Evolutionary conservation across 2,888 invertebrate genomes (phyloP).

Genomic region (Lumbricus terrestris): DNA sequence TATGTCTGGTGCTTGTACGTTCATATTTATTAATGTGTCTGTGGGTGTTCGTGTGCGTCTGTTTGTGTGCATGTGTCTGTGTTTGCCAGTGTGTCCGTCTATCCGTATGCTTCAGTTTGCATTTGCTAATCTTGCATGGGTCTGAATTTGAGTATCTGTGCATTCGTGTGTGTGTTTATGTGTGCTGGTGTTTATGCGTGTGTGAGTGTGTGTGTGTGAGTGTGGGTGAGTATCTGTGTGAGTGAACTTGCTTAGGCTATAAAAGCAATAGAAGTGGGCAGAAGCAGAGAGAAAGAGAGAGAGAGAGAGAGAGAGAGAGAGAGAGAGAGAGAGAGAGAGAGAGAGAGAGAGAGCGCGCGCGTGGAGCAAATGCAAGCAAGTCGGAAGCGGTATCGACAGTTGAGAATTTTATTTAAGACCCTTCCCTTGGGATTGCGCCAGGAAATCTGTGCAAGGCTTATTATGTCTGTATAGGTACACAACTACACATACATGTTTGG

Average conservation of each 20-base stretch:
- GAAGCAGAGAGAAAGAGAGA: too few species aligned
- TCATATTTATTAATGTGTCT: too few species aligned
- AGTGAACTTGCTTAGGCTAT: not conserved
- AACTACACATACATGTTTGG: not conserved
- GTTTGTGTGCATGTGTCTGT: not conserved
- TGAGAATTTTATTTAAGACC: not conserved
- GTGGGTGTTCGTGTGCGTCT: not conserved
- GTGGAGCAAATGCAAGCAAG: not conserved
- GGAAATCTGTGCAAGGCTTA: not conserved
- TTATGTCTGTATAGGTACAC: not conserved
- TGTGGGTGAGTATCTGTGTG: not conserved
- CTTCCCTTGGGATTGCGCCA: not conserved
- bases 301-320: too few species aligned
- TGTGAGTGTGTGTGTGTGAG: not conserved
- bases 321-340: too few species aligned
- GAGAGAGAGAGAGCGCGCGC: too few species aligned
- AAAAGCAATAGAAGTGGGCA: not conserved
- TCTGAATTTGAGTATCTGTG: too few species aligned
- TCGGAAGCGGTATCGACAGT: not conserved
- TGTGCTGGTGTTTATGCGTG: not conserved
- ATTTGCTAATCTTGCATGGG: too few species aligned
- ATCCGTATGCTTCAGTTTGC: too few species aligned
- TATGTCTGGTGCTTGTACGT: too few species aligned
- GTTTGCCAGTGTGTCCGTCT: too few species aligned
- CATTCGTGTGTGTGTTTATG: too few species aligned